Base-by-base conservation (phyloP, 2,888 invertebrate species). In the Agriopis leucophaearia region DNA sequence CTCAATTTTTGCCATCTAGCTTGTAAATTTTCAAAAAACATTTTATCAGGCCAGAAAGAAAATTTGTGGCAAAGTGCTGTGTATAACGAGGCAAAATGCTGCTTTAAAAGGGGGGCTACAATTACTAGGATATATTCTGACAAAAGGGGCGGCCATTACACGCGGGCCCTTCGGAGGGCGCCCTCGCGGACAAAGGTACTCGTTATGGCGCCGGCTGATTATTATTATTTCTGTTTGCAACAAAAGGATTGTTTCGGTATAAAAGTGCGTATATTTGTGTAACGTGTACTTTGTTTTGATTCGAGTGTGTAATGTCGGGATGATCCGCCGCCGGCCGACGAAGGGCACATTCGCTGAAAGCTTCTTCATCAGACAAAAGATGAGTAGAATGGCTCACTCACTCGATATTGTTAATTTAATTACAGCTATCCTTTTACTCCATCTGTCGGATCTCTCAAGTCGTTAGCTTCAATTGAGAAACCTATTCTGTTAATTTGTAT, bases 141-240 rank as follows among this genome's bases (percentile, higher is more conserved):
- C 60, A 64, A 63, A 85, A 84, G 84, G 81, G 74, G 77, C 77
- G 72, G 77, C 45, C 84, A 78, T 81, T 81, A 79, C 78, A 78
- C 73, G 77, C 72, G 71, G 70, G 15, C 74, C 71, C 76, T 45
- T 12, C 57, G 7, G 5, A 36, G 18, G 52, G 56, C 80, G 79
- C 72, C 74, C 73, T 78, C 78, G 75, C 76, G 82, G 85, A 89
- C 88, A 87, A 87, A 86, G 85, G 81, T 79, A 80, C 84, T 84
- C 85, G 83, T 84, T 82, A 83, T 75, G 76, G 82, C 77, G 76
- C 84, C 81, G 77, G 85, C 81, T 86, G 85, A 88, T 88, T 86
- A 87, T 85, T 81, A 74, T 83, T 83, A 80, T 78, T 85, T 82
- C 83, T 81, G 82, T 80, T 83, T 78, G 73, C 72, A 80, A 84